A percentile compares a stretch with the other conserved stretches of the same genome.
Conservation (phyloP, 2,797 vertebrate species). For the Rallus crepitans region DNA sequence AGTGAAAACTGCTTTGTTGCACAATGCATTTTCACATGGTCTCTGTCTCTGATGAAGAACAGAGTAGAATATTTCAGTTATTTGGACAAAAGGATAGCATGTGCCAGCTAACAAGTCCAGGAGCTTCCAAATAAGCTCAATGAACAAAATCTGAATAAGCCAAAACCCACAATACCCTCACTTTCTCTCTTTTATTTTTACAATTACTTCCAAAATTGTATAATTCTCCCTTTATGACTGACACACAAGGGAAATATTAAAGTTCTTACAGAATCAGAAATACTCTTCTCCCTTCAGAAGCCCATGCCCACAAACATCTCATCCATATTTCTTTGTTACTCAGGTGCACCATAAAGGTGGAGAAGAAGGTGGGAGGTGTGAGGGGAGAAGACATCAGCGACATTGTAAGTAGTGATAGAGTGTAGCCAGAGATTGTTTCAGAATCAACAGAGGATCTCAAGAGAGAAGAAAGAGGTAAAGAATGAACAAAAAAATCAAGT, state of each 20-base stretch:
- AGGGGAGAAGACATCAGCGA: neutral
- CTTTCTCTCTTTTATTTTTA: neutral
- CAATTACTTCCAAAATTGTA: neutral
- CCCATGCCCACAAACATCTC: neutral
- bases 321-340: neutral
- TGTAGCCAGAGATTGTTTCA: neutral
- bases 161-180: neutral
- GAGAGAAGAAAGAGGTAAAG: neutral
- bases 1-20: neutral
- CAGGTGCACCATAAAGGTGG: neutral
- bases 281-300: neutral
- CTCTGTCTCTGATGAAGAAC: neutral
- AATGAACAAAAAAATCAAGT: neutral
- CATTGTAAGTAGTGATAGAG: neutral
- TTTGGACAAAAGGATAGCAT: neutral
- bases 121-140: neutral
- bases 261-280: neutral
- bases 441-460: neutral
- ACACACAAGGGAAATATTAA: neutral
- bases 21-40: fast-evolving
- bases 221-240: neutral
- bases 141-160: neutral
- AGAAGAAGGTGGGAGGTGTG: neutral
- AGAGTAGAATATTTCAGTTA: neutral
- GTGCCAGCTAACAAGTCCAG: neutral